These are phyloP conservation scores for Cherax quadricarinatus DNA, from an alignment of 1,140 invertebrate species.

Conservation along the genomic window DNA sequence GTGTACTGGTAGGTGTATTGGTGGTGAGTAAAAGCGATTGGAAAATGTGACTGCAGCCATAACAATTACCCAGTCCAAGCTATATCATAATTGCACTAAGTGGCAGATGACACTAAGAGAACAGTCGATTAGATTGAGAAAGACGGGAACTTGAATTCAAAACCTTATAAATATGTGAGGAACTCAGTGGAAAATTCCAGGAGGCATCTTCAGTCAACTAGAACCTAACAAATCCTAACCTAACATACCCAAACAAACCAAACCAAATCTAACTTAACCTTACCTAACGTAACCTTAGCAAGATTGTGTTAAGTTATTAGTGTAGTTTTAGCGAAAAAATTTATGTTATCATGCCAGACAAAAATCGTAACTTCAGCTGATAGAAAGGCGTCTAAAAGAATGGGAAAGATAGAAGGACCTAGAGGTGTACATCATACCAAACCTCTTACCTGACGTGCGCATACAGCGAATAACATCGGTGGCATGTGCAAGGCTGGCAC, in stretches of 20 bases:
- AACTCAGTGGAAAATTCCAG: no score
- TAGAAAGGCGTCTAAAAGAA: background rate
- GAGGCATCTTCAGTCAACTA: background rate
- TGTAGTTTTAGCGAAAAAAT: no score
- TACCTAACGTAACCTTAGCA: background rate
- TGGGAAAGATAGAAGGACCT: background rate
- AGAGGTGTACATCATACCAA: background rate
- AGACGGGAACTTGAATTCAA: no score
- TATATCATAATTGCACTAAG: no score
- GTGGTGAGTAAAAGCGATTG: background rate
- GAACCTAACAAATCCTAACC: background rate
- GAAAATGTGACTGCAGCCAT: background rate
- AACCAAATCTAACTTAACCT: conserved; percentile 6
- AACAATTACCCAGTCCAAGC: no score
- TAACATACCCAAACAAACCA: background rate
- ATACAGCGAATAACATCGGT: background rate
- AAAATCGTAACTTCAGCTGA: background rate
- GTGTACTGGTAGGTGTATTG: background rate
- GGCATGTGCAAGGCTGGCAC: no score
- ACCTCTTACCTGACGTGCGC: background rate
- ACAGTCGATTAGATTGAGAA: no score
- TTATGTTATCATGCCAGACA: no score
- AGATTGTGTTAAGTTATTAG: background rate
- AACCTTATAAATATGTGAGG: no score
- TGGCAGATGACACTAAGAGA: no score